Base-by-base conservation (phyloP, 2,888 invertebrate genomes). In the Xylota segnis region DNA sequence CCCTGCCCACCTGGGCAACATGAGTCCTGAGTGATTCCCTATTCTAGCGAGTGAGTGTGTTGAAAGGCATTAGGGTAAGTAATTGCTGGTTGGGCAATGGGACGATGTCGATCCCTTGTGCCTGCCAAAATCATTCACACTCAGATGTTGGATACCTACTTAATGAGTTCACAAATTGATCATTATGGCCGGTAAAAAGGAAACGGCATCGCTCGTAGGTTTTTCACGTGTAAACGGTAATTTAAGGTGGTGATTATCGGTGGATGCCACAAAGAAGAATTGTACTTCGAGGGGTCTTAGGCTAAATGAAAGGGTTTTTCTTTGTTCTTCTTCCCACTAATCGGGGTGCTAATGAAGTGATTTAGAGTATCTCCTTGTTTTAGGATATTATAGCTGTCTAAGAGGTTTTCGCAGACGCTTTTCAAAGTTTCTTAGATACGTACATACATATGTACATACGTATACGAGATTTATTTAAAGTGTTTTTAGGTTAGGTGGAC, bases 91-190 rank as follows among this genome's bases (percentile, higher is more conserved):
- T 54, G 50, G 59, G 54, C 14, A 27, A 2, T 18, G 32, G 52
- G 45, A n/a, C n/a, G n/a, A n/a, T 58, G 56, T 65, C 47, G 34
- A 16, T 61, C 34, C 70, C 50, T 59, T 45, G 34, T 79, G 63
- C 52, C 29, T 43, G 54, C 16, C 54, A 50, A 61, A 70, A 56
- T 70, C 16, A 37, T 61, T 70, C 59, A 37, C 71, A 45, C 71
- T 56, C 9, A 27, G 27, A 27, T 27, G 63, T 7, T 68, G 75
- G 43, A 74, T 59, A 47, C 68, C 68, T 50, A 43, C 32, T 52
- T 83, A 83, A 83, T 83, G 72, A 78, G 78, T 78, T 83, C 54
- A 83, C 78, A 83, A 83, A 83, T 83, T 83, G 78, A 61, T 83
- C 78, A 74, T 78, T 83, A 78, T n/a, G 52, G 12, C 18, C 23